Base-by-base conservation (phyloP, 2,888 invertebrate species). In the Callinectes sapidus region DNA sequence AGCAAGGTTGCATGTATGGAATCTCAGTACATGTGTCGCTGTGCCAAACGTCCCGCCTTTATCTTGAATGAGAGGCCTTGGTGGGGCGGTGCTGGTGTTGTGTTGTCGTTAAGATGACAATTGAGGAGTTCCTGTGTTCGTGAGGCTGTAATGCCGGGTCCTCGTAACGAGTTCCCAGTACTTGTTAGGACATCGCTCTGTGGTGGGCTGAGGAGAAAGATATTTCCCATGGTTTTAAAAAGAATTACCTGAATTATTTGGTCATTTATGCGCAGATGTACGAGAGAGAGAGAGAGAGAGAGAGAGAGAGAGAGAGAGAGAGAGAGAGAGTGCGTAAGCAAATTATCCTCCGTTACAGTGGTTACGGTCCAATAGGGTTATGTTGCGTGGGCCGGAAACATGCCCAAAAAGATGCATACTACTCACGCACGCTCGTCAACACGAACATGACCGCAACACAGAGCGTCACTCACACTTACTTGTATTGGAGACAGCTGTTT, bases 91-190 rank as follows among this genome's bases (percentile, higher is more conserved):
- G 35, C 16, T 81, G 32, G 32, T 35, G 89, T 77, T 48, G 71
- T 48, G n/a, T 28, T 42, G 89, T 77, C 28, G 42, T 89, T 89
- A 89, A 71, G 71, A 89, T 89, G 39, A 89, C 89, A 89, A 89
- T 89, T 89, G 89, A 89, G 35, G 89, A 77, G 71, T 71, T 89
- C 89, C 89, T 48, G 88, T 89, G 89, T 89, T 71, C 71, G 71
- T 71, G 89, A 77, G 89, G 42, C 48, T 39, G 42, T 48, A n/a
- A 32, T 77, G 66, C 48, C 89, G 32, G 39, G 54, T 16, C 71
- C 28, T 28, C 28, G 5, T 89, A 48, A 89, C 89, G 71, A n/a
- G 14, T 89, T 89, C 89, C 32, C 28, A 42, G 89, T 77, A 89
- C 28, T 89, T 48, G 77, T 89, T 89, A 89, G 89, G 42, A 35